Percentiles rank a stretch among this genome's conserved stretches.
phyloP scores from a whole-genome alignment of 2,113 vertebrate genomes.

The Malurus cyaneus region DNA sequence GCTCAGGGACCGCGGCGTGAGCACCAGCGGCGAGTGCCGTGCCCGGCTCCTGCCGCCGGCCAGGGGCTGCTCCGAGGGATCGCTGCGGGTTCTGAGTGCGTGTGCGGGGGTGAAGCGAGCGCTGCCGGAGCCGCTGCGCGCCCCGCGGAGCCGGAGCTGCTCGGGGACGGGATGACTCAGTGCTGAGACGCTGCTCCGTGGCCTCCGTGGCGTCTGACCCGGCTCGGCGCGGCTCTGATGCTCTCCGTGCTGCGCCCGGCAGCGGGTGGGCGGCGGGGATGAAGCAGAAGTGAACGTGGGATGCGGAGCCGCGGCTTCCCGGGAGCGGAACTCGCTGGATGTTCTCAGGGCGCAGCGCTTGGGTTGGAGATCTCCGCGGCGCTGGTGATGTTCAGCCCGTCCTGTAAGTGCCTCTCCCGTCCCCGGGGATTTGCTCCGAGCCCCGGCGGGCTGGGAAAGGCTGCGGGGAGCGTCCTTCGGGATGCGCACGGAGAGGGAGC shows the following conservation, averaged over 20 bases:
- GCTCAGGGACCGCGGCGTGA: conserved; percentile 12
- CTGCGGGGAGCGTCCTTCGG: accelerated
- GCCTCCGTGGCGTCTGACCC: accelerated
- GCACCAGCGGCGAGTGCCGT: neutral
- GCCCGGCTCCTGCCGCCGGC: neutral
- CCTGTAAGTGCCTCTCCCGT: neutral
- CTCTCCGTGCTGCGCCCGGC: neutral
- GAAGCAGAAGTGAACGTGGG: conserved; percentile 23
- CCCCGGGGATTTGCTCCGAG: neutral
- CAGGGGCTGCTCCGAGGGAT: neutral
- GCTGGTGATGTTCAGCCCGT: conserved; percentile 18
- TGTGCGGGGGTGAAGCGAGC: accelerated
- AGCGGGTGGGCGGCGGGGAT: neutral
- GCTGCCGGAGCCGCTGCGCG: neutral
- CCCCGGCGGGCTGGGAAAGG: neutral
- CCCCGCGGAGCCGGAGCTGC: neutral
- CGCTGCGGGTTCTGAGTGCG: accelerated
- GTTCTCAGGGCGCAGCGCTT: neutral
- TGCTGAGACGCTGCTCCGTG: neutral
- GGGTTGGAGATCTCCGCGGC: neutral
- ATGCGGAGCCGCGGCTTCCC: conserved; percentile 20
- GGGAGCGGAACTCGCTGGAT: conserved; percentile 15
- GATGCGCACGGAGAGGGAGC: accelerated
- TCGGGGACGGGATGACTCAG: neutral
- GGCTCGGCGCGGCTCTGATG: neutral